Evolutionary conservation across 2,888 invertebrate species (phyloP).

Genomic region (Tolmerus cingulatus): DNA sequence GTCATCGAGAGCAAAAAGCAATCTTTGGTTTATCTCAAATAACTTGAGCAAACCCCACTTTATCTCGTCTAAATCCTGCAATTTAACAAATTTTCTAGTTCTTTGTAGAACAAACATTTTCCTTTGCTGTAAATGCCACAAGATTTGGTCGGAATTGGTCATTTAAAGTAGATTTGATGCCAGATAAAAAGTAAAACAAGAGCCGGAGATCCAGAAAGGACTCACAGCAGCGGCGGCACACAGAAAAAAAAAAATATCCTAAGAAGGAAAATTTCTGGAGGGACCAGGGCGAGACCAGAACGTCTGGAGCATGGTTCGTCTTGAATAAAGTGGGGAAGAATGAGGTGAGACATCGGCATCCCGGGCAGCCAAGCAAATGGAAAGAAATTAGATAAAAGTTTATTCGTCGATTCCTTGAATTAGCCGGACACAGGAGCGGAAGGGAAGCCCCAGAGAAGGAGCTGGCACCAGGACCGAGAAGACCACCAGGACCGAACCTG

Average conservation of each 20-base stretch:
- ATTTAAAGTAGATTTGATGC: constrained; percentile 51
- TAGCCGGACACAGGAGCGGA: constrained; percentile 23
- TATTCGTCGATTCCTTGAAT: constrained; percentile 42
- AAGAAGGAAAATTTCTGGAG: constrained; percentile 24
- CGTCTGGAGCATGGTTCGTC: constrained; percentile 27
- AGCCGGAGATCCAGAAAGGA: constrained; percentile 40
- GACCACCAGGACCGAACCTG: background rate
- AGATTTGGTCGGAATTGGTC: constrained; percentile 51
- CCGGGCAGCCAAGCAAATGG: constrained; percentile 23
- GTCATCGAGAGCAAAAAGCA: constrained; percentile 42
- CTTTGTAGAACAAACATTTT: constrained; percentile 50
- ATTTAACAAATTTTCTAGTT: constrained; percentile 51
- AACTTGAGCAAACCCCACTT: constrained; percentile 49
- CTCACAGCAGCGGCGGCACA: background rate
- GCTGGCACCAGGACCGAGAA: background rate
- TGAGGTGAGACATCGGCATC: constrained; percentile 31
- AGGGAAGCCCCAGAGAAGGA: constrained; percentile 6
- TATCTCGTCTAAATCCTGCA: constrained; percentile 50
- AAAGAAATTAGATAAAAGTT: constrained; percentile 44
- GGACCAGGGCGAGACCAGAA: background rate
- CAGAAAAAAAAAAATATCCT: constrained; percentile 2
- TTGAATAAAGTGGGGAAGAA: constrained; percentile 28
- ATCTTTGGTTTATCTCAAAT: constrained; percentile 49
- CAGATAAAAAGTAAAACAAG: constrained; percentile 46
- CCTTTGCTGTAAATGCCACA: constrained; percentile 49